Percentiles rank a stretch among this genome's conserved stretches.
Conservation (phyloP, 1,140 invertebrate genomes). For the Lepidotrigona ventralis region DNA sequence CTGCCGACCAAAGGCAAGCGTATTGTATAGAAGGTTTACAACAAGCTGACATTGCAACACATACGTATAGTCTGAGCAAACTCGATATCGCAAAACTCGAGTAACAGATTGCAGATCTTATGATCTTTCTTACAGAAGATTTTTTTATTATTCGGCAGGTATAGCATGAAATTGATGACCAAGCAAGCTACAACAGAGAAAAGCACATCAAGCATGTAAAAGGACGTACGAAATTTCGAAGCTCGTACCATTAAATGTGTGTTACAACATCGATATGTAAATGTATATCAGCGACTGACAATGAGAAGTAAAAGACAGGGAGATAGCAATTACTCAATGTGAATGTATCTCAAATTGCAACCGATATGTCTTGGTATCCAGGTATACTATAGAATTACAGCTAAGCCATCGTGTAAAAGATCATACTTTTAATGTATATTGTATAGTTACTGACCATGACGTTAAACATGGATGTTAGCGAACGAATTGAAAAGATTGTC, state of each 20-base stretch:
- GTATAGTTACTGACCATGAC: not conserved
- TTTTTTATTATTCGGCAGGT: not conserved
- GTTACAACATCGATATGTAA: not conserved
- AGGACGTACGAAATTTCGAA: not conserved
- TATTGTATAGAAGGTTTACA: conserved; percentile 3
- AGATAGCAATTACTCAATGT: conserved; percentile 31
- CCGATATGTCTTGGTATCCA: conserved; percentile 11
- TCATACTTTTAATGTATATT: not conserved
- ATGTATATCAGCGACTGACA: not conserved
- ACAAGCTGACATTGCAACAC: conserved; percentile 29
- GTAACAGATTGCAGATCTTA: not conserved
- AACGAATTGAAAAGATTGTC: not conserved
- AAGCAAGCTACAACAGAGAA: no score
- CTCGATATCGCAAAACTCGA: conserved; percentile 16
- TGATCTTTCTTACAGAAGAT: not conserved
- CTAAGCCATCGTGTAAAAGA: not conserved
- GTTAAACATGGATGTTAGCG: not conserved
- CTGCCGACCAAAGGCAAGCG: conserved; percentile 17
- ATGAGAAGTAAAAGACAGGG: not conserved
- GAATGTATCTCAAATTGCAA: conserved; percentile 36
- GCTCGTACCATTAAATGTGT: not conserved
- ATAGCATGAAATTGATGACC: not conserved
- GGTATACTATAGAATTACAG: not conserved
- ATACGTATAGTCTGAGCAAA: not conserved
- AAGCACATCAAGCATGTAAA: not conserved